Evolutionary conservation across 1,140 invertebrate species (phyloP), one percentile per base, ranked within the genome.

Genomic region (Mactra quadrangularis): DNA sequence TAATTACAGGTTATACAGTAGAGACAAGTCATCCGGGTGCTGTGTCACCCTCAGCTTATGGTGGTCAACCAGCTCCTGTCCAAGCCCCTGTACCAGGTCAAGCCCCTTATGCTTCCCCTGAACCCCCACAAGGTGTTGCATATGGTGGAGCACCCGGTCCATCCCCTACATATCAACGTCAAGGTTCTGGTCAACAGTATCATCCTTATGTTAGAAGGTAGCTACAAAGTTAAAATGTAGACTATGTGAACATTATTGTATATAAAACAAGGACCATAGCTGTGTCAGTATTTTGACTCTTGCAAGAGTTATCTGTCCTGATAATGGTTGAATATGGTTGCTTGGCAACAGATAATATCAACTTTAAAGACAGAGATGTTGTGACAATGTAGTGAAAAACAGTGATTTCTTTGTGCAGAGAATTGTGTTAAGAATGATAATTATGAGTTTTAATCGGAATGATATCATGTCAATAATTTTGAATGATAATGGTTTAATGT

Each of bases 181-280:
- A 72, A 55, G 57, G 79, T 9, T 72, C 79, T 27, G 79, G 55
- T 13, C 79, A 82, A 45, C 33, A 50, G 19, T 82, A 50, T 57
- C 79, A 82, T 52, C 79, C 79, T 35, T 82, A 82, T 50, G 76
- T 60, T 19, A 11, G 77, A 31, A 81, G 77, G 64, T 81, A 81
- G 66, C 55, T 17, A 45, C 19, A 19, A 0, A 41, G 25, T 22
- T 0, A 7, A 19, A 31, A 47, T 47, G 17, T 41, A 7, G 25
- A 7, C 2, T 3, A 2, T 31, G 11, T 68, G 64, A 47, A 68
- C 41, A 68, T 68, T 47, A 22, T n/a, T n/a, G n/a, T n/a, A n/a
- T n/a, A n/a, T n/a, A n/a, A n/a, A n/a, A n/a, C n/a, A n/a, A n/a
- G n/a, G n/a, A n/a, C n/a, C n/a, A n/a, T n/a, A n/a, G n/a, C n/a